Base-by-base conservation (phyloP, 2,113 vertebrate species). In the Prietella phreatophila region DNA sequence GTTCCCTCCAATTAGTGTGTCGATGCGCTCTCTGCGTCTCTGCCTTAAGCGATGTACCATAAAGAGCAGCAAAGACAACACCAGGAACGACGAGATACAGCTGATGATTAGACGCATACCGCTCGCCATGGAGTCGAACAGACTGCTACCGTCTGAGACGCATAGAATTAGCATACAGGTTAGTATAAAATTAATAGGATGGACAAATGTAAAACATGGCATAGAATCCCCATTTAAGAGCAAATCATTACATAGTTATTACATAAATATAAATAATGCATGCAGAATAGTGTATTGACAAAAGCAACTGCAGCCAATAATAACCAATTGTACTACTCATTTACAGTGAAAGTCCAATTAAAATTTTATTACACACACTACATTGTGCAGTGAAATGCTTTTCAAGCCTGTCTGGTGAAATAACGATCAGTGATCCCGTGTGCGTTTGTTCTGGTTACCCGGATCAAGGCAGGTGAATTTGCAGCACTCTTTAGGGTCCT, bases 81-180 rank as follows among this genome's bases (percentile, higher is more conserved):
- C 98, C 91, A 99, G 98, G 95, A 99, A 99, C 92, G 99, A 99
- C 0, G 99, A 99, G 91, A 99, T 96, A 89, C 99, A 99, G 94
- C 99, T 99, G 87, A 99, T 97, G 0, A 99, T 98, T 88, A 99
- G 96, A 3, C 99, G 96, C 98, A 99, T 98, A 11, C 99, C 98
- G 2, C 99, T 95, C 5, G 99, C 99, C 99, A 99, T 99, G 0
- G 98, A 99, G 94, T 99, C 98, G 61, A 99, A 99, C 89, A 99
- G 93, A 86, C 97, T 98, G 95, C 93, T 99, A 86, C 99, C 98
- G 84, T 98, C 99, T 99, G 92, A 85, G 3, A 63, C 58, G 53
- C 42, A 89, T 47, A 86, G 36, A 88, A 17, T 42, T 56, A 67
- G 30, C 30, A 53, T 56, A 33, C 61, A 39, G 11, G 5, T 50